A percentile compares a stretch with the other conserved stretches of the same genome.
Conservation (phyloP, 1,140 invertebrate genomes). For the Chymomyza costata region DNA sequence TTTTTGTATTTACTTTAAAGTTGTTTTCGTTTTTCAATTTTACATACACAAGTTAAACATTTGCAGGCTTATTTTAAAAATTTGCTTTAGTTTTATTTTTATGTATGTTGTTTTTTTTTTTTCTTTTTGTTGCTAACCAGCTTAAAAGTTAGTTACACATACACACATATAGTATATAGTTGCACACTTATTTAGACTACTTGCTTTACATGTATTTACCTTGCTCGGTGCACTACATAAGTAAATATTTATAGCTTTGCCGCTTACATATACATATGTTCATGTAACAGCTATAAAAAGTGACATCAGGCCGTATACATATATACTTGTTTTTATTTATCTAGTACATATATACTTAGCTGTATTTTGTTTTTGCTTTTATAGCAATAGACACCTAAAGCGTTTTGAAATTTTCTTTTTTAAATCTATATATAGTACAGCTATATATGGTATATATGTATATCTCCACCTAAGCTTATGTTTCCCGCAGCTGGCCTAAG, state of each 20-base stretch:
- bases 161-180: constrained; percentile 32
- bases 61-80: constrained; percentile 50
- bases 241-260: too few relatives aligned
- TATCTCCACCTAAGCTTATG: too few relatives aligned
- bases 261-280: too few relatives aligned
- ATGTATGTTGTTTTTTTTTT: constrained; percentile 20
- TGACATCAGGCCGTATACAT: constrained; percentile 30
- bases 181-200: constrained; percentile 33
- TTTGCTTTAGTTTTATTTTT: constrained; percentile 42
- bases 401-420: constrained; percentile 39
- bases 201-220: constrained; percentile 68
- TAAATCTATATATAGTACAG: constrained; percentile 36
- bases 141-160: constrained; percentile 44
- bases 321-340: constrained; percentile 42
- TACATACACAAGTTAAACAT: constrained; percentile 52
- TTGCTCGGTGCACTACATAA: constrained; percentile 48
- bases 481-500: too few relatives aligned
- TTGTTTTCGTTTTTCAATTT: constrained; percentile 32
- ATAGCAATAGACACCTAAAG: constrained; percentile 64
- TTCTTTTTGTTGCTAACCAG: constrained; percentile 35
- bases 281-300: too few relatives aligned
- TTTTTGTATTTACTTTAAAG: constrained; percentile 28
- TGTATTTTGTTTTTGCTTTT: constrained; percentile 33
- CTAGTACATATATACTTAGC: constrained; percentile 63
- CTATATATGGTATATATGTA: constrained; percentile 16